Percentiles rank a stretch among this genome's conserved stretches.
Conservation (phyloP, 2,888 invertebrate genomes). For the Paralinhomoeus sp. region DNA sequence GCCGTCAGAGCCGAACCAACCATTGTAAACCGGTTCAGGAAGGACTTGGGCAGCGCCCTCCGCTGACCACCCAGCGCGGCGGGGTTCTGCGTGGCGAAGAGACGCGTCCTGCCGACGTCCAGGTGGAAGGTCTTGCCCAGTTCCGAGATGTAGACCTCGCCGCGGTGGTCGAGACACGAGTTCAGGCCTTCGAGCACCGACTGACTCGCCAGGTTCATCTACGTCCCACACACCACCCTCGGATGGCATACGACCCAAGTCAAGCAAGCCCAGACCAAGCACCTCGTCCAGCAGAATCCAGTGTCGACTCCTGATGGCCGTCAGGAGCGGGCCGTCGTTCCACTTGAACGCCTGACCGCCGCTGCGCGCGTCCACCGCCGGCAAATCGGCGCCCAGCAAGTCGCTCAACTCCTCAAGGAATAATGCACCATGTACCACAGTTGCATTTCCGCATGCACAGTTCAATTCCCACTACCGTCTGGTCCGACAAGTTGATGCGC, state of each 20-base stretch:
- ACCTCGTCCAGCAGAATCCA: slow-evolving; percentile 91
- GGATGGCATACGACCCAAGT: neutral
- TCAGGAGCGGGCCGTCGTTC: slow-evolving; percentile 81
- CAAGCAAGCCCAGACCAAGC: neutral
- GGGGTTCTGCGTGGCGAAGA: slow-evolving; percentile 97
- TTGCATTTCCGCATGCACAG: no score
- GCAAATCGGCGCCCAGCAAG: slow-evolving; percentile 88
- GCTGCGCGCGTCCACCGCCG: slow-evolving; percentile 54
- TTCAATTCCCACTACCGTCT: slow-evolving; percentile 65
- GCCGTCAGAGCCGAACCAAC: slow-evolving; percentile 31
- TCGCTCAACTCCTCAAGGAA: slow-evolving; percentile 61
- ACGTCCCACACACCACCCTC: neutral
- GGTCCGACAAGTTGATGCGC: slow-evolving; percentile 88
- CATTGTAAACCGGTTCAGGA: slow-evolving; percentile 86
- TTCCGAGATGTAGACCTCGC: slow-evolving; percentile 84
- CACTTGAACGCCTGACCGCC: slow-evolving; percentile 68
- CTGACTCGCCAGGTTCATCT: slow-evolving; percentile 85
- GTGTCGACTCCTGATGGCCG: slow-evolving; percentile 66
- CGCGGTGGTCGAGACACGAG: slow-evolving; percentile 89
- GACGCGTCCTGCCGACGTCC: slow-evolving; percentile 39
- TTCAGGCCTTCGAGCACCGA: slow-evolving; percentile 93
- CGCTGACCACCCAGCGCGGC: slow-evolving; percentile 79
- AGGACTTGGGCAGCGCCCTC: slow-evolving; percentile 80
- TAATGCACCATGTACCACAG: neutral
- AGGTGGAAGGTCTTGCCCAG: slow-evolving; percentile 41